These are phyloP conservation scores for Ophraella communa DNA, from an alignment of 2,888 invertebrate species.

Conservation along the genomic window DNA sequence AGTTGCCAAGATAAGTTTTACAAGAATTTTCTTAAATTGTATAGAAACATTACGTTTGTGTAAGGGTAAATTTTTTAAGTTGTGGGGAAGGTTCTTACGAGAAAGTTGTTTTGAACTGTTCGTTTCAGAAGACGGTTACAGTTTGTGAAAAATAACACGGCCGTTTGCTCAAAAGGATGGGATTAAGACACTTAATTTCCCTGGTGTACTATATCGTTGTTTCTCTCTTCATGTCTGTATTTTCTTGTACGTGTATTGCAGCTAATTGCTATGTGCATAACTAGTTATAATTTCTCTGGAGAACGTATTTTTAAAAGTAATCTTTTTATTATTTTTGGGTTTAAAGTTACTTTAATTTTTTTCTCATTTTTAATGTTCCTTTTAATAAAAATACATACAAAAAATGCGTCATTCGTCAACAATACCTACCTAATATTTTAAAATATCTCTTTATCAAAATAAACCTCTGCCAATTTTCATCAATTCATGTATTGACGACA, in stretches of 20 bases:
- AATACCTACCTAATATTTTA: too few relatives aligned
- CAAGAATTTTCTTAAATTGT: conserved; percentile 48
- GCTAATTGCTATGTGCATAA: conserved; percentile 58
- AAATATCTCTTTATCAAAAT: too few relatives aligned
- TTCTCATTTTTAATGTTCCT: too few relatives aligned
- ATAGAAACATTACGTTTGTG: conserved; percentile 49
- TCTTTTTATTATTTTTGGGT: neutral
- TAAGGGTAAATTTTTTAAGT: conserved; percentile 37
- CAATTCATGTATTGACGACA: too few relatives aligned
- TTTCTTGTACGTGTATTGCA: conserved; percentile 58
- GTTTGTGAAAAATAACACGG: conserved; percentile 59
- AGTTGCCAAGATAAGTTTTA: conserved; percentile 19
- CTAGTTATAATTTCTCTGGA: conserved; percentile 47
- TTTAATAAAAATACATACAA: too few relatives aligned
- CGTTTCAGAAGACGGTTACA: conserved; percentile 58
- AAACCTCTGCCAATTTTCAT: too few relatives aligned
- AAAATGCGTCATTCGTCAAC: too few relatives aligned
- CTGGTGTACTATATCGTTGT: conserved; percentile 61
- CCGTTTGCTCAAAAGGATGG: conserved; percentile 59
- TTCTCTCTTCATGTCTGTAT: conserved; percentile 56
- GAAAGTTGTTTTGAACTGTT: conserved; percentile 54
- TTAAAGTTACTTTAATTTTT: too few relatives aligned
- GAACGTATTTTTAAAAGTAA: conserved; percentile 35
- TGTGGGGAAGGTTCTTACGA: conserved; percentile 47
- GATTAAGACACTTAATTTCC: conserved; percentile 63